Conservation (phyloP, 2,113 vertebrate genomes). For the Oreochromis niloticus region DNA sequence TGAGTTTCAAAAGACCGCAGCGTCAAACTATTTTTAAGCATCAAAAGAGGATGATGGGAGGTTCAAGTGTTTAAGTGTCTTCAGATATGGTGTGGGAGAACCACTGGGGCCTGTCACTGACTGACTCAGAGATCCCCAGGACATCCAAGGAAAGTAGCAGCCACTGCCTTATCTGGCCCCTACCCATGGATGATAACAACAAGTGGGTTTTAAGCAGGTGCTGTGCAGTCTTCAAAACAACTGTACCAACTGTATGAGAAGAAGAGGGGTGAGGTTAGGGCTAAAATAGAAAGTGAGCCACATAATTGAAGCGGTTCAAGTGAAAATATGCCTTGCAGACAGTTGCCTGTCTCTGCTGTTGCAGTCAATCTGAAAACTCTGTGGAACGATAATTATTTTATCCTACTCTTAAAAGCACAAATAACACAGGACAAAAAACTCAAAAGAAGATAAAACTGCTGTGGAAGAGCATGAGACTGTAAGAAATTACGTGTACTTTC, state of each 20-base stretch:
- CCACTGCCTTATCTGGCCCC: not conserved
- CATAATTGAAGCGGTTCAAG: conserved; percentile 43
- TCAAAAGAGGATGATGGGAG: not conserved
- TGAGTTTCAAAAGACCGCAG: not conserved
- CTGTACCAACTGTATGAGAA: conserved; percentile 34
- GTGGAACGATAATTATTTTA: not conserved
- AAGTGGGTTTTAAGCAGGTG: conserved; percentile 57
- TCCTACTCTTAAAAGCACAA: not conserved
- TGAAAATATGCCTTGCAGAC: conserved; percentile 9
- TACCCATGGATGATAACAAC: conserved; percentile 20
- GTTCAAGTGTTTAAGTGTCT: not conserved
- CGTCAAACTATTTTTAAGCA: not conserved
- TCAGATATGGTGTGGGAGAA: not conserved
- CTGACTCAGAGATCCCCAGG: not conserved
- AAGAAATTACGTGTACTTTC: not conserved
- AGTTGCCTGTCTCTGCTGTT: conserved; percentile 34
- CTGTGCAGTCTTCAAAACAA: conserved; percentile 24
- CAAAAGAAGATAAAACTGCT: not conserved
- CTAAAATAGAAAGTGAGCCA: conserved; percentile 53
- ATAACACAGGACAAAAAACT: not conserved
- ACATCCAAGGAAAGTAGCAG: not conserved
- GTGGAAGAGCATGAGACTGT: not conserved
- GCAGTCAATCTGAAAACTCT: conserved; percentile 33
- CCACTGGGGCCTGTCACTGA: not conserved
- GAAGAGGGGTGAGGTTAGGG: not conserved